phyloP scores from a whole-genome alignment of 2,888 invertebrate species.

The Napeogenes sylphis region DNA sequence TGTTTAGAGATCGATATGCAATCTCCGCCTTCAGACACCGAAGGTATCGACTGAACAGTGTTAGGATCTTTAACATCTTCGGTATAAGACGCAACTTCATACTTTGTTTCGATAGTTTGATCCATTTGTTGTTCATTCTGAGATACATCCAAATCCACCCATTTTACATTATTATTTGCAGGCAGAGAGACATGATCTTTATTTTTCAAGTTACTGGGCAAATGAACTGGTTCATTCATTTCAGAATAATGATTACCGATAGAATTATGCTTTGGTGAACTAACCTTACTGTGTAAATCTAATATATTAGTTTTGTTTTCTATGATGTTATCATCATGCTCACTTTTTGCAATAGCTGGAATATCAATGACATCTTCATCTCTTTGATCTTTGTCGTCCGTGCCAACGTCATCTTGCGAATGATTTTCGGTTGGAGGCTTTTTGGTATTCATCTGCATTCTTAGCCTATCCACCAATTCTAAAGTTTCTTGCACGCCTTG shows the following conservation, averaged over 20 bases:
- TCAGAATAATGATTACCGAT: slow-evolving; percentile 42
- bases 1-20: slow-evolving; percentile 73
- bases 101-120: slow-evolving; percentile 46
- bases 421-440: slow-evolving; percentile 77
- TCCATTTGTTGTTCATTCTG: slow-evolving; percentile 44
- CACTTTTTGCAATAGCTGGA: slow-evolving; percentile 44
- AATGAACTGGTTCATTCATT: slow-evolving; percentile 32
- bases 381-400: slow-evolving; percentile 46
- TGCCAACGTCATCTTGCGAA: slow-evolving; percentile 54
- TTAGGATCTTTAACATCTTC: slow-evolving; percentile 58
- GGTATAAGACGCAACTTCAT: slow-evolving; percentile 46
- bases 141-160: slow-evolving; percentile 45
- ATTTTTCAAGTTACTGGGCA: slow-evolving; percentile 35
- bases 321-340: slow-evolving; percentile 43
- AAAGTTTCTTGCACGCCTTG: slow-evolving; percentile 88
- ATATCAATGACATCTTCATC: slow-evolving; percentile 37
- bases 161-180: slow-evolving; percentile 45
- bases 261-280: slow-evolving; percentile 38
- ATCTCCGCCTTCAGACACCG: slow-evolving; percentile 57
- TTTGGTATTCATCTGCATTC: slow-evolving; percentile 83
- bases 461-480: slow-evolving; percentile 89
- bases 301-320: slow-evolving; percentile 35
- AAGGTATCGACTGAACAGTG: slow-evolving; percentile 49
- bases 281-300: slow-evolving; percentile 37
- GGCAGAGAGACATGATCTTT: slow-evolving; percentile 46